phyloP scores from a whole-genome alignment of 1,140 invertebrate species.

The Zaprionus vittiger region DNA sequence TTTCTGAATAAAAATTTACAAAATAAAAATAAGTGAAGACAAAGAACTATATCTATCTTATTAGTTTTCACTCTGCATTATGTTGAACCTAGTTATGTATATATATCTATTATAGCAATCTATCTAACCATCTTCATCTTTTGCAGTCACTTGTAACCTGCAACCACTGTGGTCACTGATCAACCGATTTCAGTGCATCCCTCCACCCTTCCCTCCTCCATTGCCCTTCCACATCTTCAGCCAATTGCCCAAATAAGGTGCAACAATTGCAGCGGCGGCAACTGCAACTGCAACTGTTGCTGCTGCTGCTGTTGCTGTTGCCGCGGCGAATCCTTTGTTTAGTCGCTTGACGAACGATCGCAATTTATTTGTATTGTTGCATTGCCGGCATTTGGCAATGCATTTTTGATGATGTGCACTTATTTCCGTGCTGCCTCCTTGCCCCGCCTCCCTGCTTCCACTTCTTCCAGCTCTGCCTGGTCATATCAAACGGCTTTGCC shows the following conservation, averaged over 20 bases:
- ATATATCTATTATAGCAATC: background rate
- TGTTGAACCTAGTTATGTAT: too few relatives aligned
- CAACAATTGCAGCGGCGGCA: conserved; percentile 65
- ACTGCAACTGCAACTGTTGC: conserved; percentile 31
- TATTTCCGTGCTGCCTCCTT: conserved; percentile 33
- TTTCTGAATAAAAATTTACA: too few relatives aligned
- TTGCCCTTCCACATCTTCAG: conserved; percentile 32
- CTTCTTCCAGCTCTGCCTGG: background rate
- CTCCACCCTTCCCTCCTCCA: background rate
- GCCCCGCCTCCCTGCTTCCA: background rate
- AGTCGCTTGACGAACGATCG: conserved; percentile 73
- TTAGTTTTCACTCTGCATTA: too few relatives aligned
- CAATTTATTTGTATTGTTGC: conserved; percentile 83
- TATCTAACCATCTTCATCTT: background rate
- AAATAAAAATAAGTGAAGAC: too few relatives aligned
- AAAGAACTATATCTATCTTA: background rate
- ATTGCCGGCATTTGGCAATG: conserved; percentile 75
- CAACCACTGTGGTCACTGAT: conserved; percentile 53
- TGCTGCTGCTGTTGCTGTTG: conserved; percentile 30
- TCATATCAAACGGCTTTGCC: conserved; percentile 65
- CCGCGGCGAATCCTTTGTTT: conserved; percentile 69
- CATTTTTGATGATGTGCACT: conserved; percentile 77
- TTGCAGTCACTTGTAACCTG: background rate
- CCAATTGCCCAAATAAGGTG: conserved; percentile 78
- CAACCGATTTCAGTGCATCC: background rate